phyloP scores from a whole-genome alignment of 2,797 vertebrate genomes.

The Acanthornis magna region DNA sequence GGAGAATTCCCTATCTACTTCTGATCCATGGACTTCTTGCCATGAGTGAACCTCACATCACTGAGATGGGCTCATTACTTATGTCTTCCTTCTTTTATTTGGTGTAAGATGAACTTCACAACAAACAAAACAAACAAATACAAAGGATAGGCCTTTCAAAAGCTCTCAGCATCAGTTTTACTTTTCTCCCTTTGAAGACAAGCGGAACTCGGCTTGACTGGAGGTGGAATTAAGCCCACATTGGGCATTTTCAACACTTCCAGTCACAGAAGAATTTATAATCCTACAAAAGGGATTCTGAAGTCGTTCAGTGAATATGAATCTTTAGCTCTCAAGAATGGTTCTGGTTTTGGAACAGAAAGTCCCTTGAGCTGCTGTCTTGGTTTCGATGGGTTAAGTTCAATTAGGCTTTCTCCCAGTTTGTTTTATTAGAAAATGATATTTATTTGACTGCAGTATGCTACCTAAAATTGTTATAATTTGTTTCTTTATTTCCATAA shows the following conservation, averaged over 20 bases:
- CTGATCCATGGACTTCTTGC: background rate
- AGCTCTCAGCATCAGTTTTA: background rate
- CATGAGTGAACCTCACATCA: background rate
- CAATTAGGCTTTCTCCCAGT: constrained; percentile 17
- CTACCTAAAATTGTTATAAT: constrained; percentile 61
- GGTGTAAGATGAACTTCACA: background rate
- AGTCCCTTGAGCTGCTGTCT: background rate
- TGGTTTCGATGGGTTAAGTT: constrained; percentile 45
- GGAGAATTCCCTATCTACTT: background rate
- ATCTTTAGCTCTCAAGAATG: background rate
- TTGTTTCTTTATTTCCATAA: constrained; percentile 64
- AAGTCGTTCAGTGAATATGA: background rate
- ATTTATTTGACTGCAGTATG: constrained; percentile 58
- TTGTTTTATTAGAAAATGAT: constrained; percentile 63
- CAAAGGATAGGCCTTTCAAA: background rate
- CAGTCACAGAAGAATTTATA: background rate
- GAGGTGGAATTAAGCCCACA: background rate
- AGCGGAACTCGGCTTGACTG: background rate
- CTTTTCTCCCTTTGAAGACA: background rate
- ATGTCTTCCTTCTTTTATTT: background rate
- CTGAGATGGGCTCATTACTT: background rate
- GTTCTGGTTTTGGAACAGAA: background rate
- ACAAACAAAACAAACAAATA: background rate
- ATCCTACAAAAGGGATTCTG: background rate
- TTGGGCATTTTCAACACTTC: background rate